These are phyloP conservation scores for Helostoma temminkii DNA, from an alignment of 2,797 vertebrate species.

Conservation along the genomic window DNA sequence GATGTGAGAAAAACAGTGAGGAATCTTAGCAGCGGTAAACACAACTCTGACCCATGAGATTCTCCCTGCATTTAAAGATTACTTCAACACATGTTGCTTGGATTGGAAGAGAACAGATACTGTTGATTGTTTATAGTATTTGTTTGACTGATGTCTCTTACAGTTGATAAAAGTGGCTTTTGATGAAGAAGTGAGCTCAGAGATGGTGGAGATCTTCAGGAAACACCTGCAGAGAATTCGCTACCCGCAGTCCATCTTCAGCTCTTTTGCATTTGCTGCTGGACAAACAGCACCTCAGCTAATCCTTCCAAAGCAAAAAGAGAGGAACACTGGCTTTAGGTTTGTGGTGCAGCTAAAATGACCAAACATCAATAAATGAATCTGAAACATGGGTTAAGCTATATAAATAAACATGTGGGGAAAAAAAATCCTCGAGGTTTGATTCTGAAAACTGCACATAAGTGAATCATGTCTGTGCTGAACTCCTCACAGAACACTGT, in stretches of 20 bases:
- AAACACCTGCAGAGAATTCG: slow-evolving; percentile 96
- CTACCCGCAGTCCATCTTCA: slow-evolving; percentile 97
- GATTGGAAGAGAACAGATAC: background rate
- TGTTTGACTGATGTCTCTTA: background rate
- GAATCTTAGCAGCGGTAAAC: slow-evolving; percentile 7
- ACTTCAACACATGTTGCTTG: background rate
- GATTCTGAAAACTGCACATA: background rate
- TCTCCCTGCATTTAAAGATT: background rate
- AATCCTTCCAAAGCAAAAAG: slow-evolving; percentile 96
- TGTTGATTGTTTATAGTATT: background rate
- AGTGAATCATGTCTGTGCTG: slow-evolving; percentile 29
- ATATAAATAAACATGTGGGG: slow-evolving; percentile 1
- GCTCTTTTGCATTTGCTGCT: slow-evolving; percentile 94
- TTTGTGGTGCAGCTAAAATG: slow-evolving; percentile 63
- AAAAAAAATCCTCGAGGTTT: background rate
- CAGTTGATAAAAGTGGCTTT: slow-evolving; percentile 98
- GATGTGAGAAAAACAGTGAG: slow-evolving; percentile 18
- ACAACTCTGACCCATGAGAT: background rate
- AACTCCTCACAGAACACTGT: slow-evolving; percentile 88
- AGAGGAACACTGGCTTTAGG: slow-evolving; percentile 98
- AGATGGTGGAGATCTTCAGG: slow-evolving; percentile 97
- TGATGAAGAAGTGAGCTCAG: slow-evolving; percentile 97
- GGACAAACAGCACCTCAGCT: slow-evolving; percentile 93
- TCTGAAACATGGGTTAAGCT: slow-evolving; percentile 7
- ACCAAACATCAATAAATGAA: background rate